These are phyloP conservation scores for Scarus forsteni DNA, from an alignment of 2,797 vertebrate genomes.

Conservation along the genomic window DNA sequence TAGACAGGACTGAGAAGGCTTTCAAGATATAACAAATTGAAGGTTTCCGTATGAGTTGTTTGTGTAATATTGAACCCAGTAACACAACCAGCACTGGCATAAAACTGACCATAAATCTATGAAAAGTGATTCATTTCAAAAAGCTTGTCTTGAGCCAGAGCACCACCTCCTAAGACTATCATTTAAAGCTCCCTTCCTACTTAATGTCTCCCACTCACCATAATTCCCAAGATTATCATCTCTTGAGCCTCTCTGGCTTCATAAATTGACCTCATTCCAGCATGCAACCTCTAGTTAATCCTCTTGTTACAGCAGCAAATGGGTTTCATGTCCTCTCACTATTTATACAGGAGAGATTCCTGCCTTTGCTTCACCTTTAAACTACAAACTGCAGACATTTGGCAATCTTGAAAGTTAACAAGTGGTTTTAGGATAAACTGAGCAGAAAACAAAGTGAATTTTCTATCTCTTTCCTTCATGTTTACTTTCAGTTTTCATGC, in stretches of 20 bases:
- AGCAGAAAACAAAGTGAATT: neutral
- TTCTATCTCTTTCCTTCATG: neutral
- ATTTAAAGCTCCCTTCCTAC: slow-evolving; percentile 39
- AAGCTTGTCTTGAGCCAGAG: neutral
- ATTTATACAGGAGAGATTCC: neutral
- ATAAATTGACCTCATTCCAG: slow-evolving; percentile 49
- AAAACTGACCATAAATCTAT: too few relatives aligned
- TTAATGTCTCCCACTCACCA: slow-evolving; percentile 30
- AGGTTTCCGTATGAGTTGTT: too few relatives aligned
- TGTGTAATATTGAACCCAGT: too few relatives aligned
- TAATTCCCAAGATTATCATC: slow-evolving; percentile 56
- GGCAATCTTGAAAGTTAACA: neutral
- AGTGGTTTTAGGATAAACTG: neutral
- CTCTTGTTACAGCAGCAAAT: slow-evolving; percentile 42
- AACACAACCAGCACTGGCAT: too few relatives aligned
- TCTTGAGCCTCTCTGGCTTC: slow-evolving; percentile 17
- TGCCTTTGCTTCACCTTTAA: neutral
- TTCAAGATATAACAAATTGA: too few relatives aligned
- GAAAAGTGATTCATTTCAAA: neutral
- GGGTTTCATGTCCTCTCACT: slow-evolving; percentile 18
- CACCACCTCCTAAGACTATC: neutral
- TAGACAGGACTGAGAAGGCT: too few relatives aligned
- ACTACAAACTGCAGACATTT: neutral
- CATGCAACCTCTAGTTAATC: slow-evolving; percentile 58
- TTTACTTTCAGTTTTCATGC: too few relatives aligned